phyloP scores from a whole-genome alignment of 2,888 invertebrate genomes.

The Entomobrya multifasciata region DNA sequence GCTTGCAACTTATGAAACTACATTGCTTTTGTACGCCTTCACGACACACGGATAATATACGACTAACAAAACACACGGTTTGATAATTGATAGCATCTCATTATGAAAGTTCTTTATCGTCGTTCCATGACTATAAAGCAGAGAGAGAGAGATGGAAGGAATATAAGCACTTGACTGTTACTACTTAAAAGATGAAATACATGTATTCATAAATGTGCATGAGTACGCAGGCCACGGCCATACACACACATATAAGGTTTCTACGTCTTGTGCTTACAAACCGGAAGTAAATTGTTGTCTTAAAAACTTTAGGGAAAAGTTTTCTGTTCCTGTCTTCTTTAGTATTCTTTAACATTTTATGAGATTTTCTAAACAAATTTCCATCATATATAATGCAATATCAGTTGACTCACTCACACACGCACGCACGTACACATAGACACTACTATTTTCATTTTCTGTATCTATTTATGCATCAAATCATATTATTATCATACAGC shows the following conservation, averaged over 20 bases:
- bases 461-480: no score
- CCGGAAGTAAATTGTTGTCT: conserved; percentile 55
- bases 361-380: conserved; percentile 40
- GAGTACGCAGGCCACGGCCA: neutral
- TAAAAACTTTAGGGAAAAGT: conserved; percentile 33
- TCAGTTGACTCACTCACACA: neutral
- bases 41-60: conserved; percentile 2
- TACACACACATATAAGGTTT: neutral
- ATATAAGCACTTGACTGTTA: neutral
- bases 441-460: neutral
- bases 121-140: conserved; percentile 12
- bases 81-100: conserved; percentile 56
- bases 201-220: neutral
- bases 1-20: no score
- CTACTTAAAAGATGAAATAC: neutral
- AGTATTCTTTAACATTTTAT: conserved; percentile 41
- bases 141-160: no score
- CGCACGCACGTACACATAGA: neutral
- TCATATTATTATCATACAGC: no score
- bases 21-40: neutral
- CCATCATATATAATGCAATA: conserved; percentile 16
- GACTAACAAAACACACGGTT: neutral
- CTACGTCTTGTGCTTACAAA: neutral
- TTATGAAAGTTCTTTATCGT: conserved; percentile 46
- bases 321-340: conserved; percentile 21